These are phyloP conservation scores for Aphaenogaster ashmeadi DNA, from an alignment of 1,140 invertebrate genomes.

Conservation along the genomic window DNA sequence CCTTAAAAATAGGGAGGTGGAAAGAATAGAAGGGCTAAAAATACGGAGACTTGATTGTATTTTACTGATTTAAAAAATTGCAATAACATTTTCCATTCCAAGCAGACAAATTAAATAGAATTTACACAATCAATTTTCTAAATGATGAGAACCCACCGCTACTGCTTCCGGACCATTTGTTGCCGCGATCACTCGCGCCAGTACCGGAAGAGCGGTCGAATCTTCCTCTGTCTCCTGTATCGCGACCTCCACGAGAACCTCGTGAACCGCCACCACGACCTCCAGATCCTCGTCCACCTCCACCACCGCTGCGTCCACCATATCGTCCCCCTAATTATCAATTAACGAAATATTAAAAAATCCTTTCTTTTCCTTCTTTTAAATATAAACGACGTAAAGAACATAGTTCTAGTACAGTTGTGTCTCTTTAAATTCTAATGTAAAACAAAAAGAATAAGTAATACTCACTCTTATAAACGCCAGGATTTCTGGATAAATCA, in stretches of 20 bases:
- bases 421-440: not conserved
- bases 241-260: conserved; percentile 77
- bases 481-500: conserved; percentile 85
- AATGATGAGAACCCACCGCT: conserved; percentile 69
- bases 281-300: conserved; percentile 76
- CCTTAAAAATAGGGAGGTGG: not conserved
- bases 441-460: not conserved
- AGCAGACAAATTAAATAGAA: not conserved
- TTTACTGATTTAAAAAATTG: conserved; percentile 23
- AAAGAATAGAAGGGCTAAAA: conserved; percentile 30
- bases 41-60: conserved; percentile 25
- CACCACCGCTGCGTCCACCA: conserved; percentile 76
- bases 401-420: not conserved
- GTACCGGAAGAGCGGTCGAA: conserved; percentile 79
- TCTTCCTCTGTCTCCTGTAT: conserved; percentile 79
- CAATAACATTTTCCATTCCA: conserved; percentile 4
- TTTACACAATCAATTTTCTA: conserved; percentile 36
- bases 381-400: not conserved
- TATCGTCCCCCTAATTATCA: conserved; percentile 73
- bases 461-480: conserved; percentile 83
- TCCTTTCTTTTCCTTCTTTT: not conserved
- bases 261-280: conserved; percentile 77
- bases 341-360: not conserved
- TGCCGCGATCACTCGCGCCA: conserved; percentile 77
- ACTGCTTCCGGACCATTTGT: conserved; percentile 81